Conservation (phyloP, 2,797 vertebrate genomes). For the Trachurus trachurus region DNA sequence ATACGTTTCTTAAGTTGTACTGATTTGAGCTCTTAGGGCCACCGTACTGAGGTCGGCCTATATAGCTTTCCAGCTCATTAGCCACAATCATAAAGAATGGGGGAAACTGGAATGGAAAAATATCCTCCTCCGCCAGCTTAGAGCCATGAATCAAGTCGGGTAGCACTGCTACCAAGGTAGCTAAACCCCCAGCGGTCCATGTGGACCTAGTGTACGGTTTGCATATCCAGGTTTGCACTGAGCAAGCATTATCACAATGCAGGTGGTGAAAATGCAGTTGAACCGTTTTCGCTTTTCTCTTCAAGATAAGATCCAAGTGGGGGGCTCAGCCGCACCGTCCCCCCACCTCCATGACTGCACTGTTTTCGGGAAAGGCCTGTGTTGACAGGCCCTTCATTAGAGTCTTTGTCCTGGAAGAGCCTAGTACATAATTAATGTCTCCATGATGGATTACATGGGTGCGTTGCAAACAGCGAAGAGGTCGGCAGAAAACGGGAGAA, state of each 20-base stretch:
- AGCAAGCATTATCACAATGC: constrained; percentile 34
- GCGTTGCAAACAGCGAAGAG: constrained; percentile 78
- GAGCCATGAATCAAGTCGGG: constrained; percentile 28
- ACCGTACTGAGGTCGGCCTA: too few relatives aligned
- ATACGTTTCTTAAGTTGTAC: too few relatives aligned
- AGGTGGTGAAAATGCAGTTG: constrained; percentile 51
- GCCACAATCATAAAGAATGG: not conserved
- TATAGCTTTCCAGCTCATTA: not conserved
- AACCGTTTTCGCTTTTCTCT: constrained; percentile 39
- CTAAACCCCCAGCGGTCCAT: constrained; percentile 2
- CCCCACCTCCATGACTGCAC: constrained; percentile 59
- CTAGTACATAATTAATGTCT: constrained; percentile 86
- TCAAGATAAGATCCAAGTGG: constrained; percentile 53
- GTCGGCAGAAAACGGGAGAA: constrained; percentile 74
- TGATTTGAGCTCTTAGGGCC: too few relatives aligned
- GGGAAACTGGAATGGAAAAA: not conserved
- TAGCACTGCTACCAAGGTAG: constrained; percentile 6
- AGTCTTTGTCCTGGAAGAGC: constrained; percentile 84
- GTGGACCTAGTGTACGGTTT: constrained; percentile 29
- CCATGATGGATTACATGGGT: constrained; percentile 85
- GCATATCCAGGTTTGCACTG: constrained; percentile 45
- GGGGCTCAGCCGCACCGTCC: constrained; percentile 43
- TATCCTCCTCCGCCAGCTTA: not conserved
- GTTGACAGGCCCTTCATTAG: constrained; percentile 86
- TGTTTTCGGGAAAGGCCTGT: constrained; percentile 66